These are phyloP conservation scores for Sinonovacula constricta DNA, from an alignment of 1,140 invertebrate species.

Conservation along the genomic window DNA sequence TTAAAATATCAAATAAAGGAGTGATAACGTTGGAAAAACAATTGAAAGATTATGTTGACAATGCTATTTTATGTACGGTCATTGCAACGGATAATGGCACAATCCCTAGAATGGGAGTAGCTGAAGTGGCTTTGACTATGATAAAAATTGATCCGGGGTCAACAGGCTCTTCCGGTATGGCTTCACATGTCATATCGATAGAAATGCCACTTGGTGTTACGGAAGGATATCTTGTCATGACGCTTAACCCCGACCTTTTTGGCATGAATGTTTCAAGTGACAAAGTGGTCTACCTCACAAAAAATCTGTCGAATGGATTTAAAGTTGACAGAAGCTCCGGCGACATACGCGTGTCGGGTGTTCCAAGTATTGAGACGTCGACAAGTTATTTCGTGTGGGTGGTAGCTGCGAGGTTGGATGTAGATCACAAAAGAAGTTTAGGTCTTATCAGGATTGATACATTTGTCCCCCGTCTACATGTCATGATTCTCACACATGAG, in stretches of 20 bases:
- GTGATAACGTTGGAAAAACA: too few species aligned
- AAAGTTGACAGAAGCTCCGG: slow-evolving; percentile 14
- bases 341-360: slow-evolving; percentile 6
- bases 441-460: slow-evolving; percentile 34
- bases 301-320: background rate
- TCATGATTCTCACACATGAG: slow-evolving; percentile 23
- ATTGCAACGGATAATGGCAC: slow-evolving; percentile 32
- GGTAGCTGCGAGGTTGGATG: slow-evolving; percentile 9
- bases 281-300: slow-evolving; percentile 5
- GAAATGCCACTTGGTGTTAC: slow-evolving; percentile 23
- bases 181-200: slow-evolving; percentile 20
- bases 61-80: slow-evolving; percentile 24
- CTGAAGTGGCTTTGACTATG: slow-evolving; percentile 21
- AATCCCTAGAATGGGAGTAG: slow-evolving; percentile 18
- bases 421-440: slow-evolving; percentile 3
- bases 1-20: too few species aligned
- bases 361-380: background rate
- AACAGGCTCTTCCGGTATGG: too few species aligned
- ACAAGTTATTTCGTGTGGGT: slow-evolving; percentile 12
- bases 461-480: slow-evolving; percentile 31
- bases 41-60: too few species aligned
- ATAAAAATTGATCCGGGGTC: background rate
- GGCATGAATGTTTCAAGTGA: background rate
- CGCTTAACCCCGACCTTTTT: slow-evolving; percentile 37
- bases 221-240: slow-evolving; percentile 14